Evolutionary conservation across 2,888 invertebrate genomes (phyloP).

Genomic region (Netelia inedita): DNA sequence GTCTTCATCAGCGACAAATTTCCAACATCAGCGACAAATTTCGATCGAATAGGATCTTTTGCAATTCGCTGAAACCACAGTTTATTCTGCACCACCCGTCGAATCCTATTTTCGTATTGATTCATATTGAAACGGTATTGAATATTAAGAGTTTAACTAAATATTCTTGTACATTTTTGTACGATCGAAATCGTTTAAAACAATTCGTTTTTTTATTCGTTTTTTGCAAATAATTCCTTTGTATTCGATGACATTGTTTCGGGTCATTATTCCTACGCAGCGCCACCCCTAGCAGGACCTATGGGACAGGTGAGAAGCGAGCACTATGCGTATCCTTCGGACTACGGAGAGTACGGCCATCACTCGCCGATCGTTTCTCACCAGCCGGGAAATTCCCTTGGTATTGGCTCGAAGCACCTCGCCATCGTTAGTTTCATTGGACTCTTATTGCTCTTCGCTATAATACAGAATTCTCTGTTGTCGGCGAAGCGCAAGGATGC

Average conservation of each 20-base stretch:
- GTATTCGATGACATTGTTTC: not conserved
- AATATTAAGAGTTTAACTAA: too few species aligned
- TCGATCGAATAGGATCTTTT: too few species aligned
- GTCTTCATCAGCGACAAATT: too few species aligned
- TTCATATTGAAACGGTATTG: too few species aligned
- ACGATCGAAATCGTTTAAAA: not conserved
- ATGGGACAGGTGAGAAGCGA: constrained; percentile 74
- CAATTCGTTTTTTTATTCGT: not conserved
- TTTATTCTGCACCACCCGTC: too few species aligned
- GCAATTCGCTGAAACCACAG: too few species aligned
- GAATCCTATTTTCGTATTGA: too few species aligned
- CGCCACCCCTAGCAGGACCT: constrained; percentile 37
- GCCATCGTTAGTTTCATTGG: constrained; percentile 83
- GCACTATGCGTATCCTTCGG: constrained; percentile 73
- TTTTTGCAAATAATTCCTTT: not conserved
- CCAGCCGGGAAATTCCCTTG: constrained; percentile 74
- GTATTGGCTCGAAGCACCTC: constrained; percentile 80
- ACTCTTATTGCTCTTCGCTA: constrained; percentile 81
- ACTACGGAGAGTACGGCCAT: constrained; percentile 71
- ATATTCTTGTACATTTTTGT: not conserved
- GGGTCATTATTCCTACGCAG: constrained; percentile 23
- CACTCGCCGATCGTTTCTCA: constrained; percentile 69
- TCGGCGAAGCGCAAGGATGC: constrained; percentile 79
- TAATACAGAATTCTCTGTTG: constrained; percentile 82
- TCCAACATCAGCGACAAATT: too few species aligned